Evolutionary conservation across 2,113 vertebrate species (phyloP).

Genomic region (Stictonetta naevosa): DNA sequence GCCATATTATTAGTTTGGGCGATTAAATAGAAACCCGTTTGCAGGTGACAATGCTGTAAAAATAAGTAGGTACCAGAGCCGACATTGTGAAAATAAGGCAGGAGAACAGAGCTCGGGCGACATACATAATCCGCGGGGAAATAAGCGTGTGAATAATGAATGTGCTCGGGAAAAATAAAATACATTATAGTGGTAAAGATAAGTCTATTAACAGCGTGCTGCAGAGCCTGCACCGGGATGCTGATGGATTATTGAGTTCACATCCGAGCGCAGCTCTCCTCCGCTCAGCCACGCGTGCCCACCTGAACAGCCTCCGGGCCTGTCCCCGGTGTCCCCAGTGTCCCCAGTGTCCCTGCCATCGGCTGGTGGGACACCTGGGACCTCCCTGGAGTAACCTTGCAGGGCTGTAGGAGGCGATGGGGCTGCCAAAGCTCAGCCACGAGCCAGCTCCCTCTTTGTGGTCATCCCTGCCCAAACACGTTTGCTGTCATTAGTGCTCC

Average conservation of each 20-base stretch:
- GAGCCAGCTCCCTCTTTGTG: background rate
- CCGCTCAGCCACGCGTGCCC: rapidly evolving
- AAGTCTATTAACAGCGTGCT: conserved; percentile 44
- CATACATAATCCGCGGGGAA: background rate
- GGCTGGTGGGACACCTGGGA: background rate
- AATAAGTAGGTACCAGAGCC: background rate
- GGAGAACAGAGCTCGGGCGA: conserved; percentile 15
- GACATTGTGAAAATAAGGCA: background rate
- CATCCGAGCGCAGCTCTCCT: background rate
- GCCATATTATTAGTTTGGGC: conserved; percentile 12
- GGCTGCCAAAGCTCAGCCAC: background rate
- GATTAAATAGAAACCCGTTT: background rate
- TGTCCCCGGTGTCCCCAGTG: background rate
- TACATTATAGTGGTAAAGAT: conserved; percentile 37
- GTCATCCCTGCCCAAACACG: rapidly evolving
- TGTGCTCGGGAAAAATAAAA: conserved; percentile 49
- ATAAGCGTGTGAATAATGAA: conserved; percentile 57
- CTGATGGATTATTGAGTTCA: background rate
- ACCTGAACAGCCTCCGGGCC: rapidly evolving
- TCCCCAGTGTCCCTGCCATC: background rate
- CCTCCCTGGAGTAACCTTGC: rapidly evolving
- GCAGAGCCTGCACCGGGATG: background rate
- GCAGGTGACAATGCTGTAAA: conserved; percentile 12
- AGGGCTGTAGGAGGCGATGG: rapidly evolving
- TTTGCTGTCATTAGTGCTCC: background rate